A percentile compares a stretch with the other conserved stretches of the same genome.
Evolutionary conservation across 1,140 invertebrate species (phyloP).

Genomic region (Radopholus similis): DNA sequence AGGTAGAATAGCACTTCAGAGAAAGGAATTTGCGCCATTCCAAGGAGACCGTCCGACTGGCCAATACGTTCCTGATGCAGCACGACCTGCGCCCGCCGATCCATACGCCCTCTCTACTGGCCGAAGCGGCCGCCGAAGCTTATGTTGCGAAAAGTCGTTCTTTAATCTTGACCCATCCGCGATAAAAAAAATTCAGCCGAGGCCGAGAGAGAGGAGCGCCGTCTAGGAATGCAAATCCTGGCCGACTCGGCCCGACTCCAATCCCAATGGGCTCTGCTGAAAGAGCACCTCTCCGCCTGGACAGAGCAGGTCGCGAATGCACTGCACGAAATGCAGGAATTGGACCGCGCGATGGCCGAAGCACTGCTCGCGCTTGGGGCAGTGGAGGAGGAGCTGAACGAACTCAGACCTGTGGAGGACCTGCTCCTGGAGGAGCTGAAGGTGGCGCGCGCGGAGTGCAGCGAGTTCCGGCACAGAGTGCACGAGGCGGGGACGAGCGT

Average conservation of each 20-base stretch:
- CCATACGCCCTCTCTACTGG: slow-evolving; percentile 27
- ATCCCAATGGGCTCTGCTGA: slow-evolving; percentile 41
- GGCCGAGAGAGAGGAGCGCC: slow-evolving; percentile 50
- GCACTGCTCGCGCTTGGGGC: slow-evolving; percentile 44
- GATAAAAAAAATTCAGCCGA: slow-evolving; percentile 29
- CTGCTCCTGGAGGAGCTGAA: slow-evolving; percentile 53
- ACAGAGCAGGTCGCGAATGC: slow-evolving; percentile 37
- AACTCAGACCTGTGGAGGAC: slow-evolving; percentile 47
- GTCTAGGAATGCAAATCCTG: slow-evolving; percentile 52
- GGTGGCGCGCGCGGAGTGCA: slow-evolving; percentile 34
- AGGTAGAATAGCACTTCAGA: not conserved
- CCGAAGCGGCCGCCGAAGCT: not conserved
- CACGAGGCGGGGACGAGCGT: slow-evolving; percentile 46
- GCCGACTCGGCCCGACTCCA: slow-evolving; percentile 52
- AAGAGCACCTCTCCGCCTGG: slow-evolving; percentile 44
- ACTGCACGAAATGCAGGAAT: slow-evolving; percentile 50
- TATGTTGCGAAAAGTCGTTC: not conserved
- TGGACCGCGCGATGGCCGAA: slow-evolving; percentile 53
- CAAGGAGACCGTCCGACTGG: slow-evolving; percentile 40
- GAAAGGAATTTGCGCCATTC: not conserved
- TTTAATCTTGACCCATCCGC: not conserved
- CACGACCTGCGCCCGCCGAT: slow-evolving; percentile 53
- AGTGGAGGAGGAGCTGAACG: slow-evolving; percentile 48
- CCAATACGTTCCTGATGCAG: slow-evolving; percentile 56
- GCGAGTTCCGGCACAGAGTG: slow-evolving; percentile 23